Conservation (phyloP, 2,797 vertebrate species). For the Poecilia picta region DNA sequence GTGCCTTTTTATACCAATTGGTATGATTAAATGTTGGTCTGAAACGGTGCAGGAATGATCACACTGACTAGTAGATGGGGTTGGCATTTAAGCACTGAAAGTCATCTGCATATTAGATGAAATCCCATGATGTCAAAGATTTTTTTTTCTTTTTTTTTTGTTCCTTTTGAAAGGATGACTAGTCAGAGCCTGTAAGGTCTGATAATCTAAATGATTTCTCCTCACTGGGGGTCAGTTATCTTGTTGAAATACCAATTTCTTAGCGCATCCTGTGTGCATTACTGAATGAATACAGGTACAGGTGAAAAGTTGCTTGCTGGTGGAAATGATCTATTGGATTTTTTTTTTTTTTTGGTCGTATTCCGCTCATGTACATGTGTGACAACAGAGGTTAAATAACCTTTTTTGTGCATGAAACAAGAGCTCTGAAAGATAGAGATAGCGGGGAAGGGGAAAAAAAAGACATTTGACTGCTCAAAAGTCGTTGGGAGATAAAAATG, state of each 20-base stretch:
- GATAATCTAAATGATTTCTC: conserved; percentile 55
- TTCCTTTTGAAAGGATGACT: conserved; percentile 87
- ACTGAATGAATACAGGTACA: conserved; percentile 65
- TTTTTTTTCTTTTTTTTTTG: conserved; percentile 6
- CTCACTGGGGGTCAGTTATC: conserved; percentile 56
- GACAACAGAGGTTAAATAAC: conserved; percentile 70
- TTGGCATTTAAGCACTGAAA: conserved; percentile 78
- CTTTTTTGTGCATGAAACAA: conserved; percentile 71
- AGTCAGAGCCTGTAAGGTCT: conserved; percentile 74
- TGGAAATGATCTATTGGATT: conserved; percentile 66
- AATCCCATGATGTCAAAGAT: conserved; percentile 82
- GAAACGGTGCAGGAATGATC: conserved; percentile 85
- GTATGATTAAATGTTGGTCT: conserved; percentile 90
- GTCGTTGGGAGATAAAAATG: conserved; percentile 66
- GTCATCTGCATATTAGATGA: conserved; percentile 86
- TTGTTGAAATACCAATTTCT: conserved; percentile 67
- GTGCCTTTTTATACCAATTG: conserved; percentile 99
- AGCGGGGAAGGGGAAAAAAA: neutral
- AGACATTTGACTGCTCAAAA: conserved; percentile 68
- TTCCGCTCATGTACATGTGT: conserved; percentile 70
- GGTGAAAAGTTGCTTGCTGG: conserved; percentile 74
- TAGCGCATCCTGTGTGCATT: conserved; percentile 64
- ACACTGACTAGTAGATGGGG: conserved; percentile 82
- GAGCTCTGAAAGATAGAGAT: conserved; percentile 40
- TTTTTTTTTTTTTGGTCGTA: conserved; percentile 47